Conservation (phyloP, 2,888 invertebrate species). For the Vandiemenella viatica region DNA sequence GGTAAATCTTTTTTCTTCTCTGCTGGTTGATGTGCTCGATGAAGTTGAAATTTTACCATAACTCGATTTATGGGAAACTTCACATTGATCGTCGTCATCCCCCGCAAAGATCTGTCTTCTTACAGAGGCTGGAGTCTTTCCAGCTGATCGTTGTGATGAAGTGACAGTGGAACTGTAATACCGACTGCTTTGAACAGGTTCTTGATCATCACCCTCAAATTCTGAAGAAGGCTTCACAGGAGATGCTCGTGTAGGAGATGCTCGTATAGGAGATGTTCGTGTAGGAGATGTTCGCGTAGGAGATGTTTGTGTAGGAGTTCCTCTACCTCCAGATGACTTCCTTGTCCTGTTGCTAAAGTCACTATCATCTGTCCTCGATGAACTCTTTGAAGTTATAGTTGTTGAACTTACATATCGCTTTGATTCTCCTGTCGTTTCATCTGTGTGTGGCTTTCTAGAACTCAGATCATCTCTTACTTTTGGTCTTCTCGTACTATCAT, state of each 20-base stretch:
- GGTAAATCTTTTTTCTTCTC: neutral
- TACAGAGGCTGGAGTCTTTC: constrained; percentile 8
- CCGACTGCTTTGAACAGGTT: neutral
- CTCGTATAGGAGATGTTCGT: constrained; percentile 1
- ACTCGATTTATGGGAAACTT: neutral
- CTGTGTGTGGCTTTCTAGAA: neutral
- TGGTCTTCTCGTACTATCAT: neutral
- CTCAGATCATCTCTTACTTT: constrained; percentile 1
- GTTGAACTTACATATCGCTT: constrained; percentile 1
- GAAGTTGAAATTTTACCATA: neutral
- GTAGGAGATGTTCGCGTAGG: neutral
- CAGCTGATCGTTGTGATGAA: neutral
- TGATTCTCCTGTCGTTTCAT: neutral
- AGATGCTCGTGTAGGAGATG: constrained; percentile 2
- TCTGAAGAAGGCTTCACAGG: neutral
- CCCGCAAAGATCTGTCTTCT: constrained; percentile 11
- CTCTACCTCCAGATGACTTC: neutral
- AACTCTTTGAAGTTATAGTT: neutral
- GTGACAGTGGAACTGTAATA: constrained; percentile 5
- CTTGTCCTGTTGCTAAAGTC: neutral
- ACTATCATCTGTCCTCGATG: neutral
- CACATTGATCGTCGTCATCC: constrained; percentile 5
- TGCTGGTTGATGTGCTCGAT: neutral
- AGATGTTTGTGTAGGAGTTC: no score
- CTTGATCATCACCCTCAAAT: neutral